phyloP scores from a whole-genome alignment of 2,888 invertebrate species.

The Patella pellucida region DNA sequence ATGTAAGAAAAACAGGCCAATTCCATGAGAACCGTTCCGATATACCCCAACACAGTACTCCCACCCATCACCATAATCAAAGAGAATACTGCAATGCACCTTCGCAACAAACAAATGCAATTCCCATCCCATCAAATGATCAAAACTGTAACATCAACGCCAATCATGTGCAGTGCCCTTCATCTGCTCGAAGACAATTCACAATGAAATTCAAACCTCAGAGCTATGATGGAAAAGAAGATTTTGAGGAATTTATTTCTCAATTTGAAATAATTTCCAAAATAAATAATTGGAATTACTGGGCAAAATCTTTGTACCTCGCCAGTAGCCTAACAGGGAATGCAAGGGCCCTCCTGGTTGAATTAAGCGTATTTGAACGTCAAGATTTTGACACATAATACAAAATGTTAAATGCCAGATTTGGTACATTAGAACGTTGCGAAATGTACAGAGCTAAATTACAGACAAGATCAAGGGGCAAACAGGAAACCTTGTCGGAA shows the following conservation, averaged over 20 bases:
- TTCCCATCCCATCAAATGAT: no score
- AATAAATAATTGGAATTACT: slow-evolving; percentile 6
- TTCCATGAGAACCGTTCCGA: no score
- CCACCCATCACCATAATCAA: no score
- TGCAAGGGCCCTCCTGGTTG: neutral
- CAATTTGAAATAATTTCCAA: neutral
- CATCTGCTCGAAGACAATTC: neutral
- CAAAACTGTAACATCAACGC: no score
- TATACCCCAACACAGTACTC: no score
- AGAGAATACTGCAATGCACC: no score
- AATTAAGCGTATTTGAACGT: neutral
- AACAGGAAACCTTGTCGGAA: neutral
- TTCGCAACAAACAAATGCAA: no score
- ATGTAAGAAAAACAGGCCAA: no score
- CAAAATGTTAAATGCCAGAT: neutral
- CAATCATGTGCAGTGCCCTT: no score
- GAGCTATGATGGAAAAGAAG: neutral
- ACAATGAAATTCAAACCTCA: neutral
- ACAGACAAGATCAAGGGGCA: neutral
- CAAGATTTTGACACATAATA: neutral
- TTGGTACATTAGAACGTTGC: neutral
- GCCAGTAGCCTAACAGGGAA: neutral
- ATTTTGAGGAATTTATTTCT: neutral
- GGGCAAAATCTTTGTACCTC: neutral
- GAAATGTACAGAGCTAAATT: neutral